A percentile compares a stretch with the other conserved stretches of the same genome.
Evolutionary conservation across 1,140 invertebrate genomes (phyloP).

Genomic region (Aporrectodea caliginosa): DNA sequence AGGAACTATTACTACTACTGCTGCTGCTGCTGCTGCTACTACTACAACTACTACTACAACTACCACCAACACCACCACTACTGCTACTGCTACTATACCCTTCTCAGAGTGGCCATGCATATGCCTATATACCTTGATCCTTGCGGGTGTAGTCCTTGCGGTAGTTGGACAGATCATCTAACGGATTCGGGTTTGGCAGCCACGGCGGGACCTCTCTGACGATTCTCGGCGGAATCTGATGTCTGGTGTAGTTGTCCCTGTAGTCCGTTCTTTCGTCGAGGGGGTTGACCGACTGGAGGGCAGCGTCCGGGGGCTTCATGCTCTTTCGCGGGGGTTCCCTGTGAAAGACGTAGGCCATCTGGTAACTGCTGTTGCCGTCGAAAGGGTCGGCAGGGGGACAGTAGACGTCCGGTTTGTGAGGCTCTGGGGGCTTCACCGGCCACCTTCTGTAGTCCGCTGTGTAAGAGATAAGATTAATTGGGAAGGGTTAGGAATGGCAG

Average conservation of each 20-base stretch:
- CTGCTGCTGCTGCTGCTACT: too few relatives aligned
- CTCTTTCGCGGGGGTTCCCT: conserved; percentile 40
- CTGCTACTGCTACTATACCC: too few relatives aligned
- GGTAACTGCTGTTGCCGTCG: conserved; percentile 50
- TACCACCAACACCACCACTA: too few relatives aligned
- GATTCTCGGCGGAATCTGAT: not conserved
- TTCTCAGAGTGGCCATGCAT: too few relatives aligned
- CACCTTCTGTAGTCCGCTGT: conserved; percentile 54
- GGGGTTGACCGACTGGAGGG: conserved; percentile 40
- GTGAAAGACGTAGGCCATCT: conserved; percentile 47
- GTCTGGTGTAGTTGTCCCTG: conserved; percentile 27
- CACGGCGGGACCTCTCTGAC: conserved; percentile 28
- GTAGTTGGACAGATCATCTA: conserved; percentile 37
- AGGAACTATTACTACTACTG: too few relatives aligned
- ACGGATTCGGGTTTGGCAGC: conserved; percentile 31
- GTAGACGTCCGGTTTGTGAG: conserved; percentile 36
- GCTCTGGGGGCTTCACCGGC: conserved; percentile 39
- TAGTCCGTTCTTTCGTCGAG: conserved; percentile 37
- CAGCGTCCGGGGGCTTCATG: conserved; percentile 46
- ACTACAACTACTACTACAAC: too few relatives aligned
- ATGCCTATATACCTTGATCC: conserved; percentile 19
- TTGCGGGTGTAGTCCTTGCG: conserved; percentile 36
- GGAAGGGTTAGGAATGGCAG: not conserved
- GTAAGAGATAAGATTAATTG: conserved; percentile 28
- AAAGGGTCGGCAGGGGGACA: conserved; percentile 45